Conservation (phyloP, 1,140 invertebrate genomes). For the Penaeus chinensis region DNA sequence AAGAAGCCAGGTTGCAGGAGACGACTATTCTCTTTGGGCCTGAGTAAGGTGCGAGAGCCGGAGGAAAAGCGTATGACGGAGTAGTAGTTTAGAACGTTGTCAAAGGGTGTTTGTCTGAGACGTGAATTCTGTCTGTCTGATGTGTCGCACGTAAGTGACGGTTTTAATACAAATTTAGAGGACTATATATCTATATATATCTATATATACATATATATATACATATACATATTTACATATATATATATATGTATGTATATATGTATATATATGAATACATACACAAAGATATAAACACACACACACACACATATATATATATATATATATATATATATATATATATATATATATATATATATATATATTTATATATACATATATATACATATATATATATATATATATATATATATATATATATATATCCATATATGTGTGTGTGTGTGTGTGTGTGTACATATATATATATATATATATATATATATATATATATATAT, state of each 20-base stretch:
- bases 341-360: conserved; percentile 23
- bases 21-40: no score
- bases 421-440: not conserved
- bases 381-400: not conserved
- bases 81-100: no score
- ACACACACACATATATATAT: conserved; percentile 12
- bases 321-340: conserved; percentile 18
- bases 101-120: no score
- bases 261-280: conserved; percentile 6
- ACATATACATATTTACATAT: conserved; percentile 23
- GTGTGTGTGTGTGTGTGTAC: not conserved
- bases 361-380: not conserved
- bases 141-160: no score
- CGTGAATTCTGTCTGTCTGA: no score
- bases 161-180: not conserved
- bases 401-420: conserved; percentile 1
- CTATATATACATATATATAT: conserved; percentile 20
- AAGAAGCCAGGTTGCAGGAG: no score
- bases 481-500: conserved; percentile 11
- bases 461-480: conserved; percentile 24
- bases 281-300: not conserved
- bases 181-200: not conserved
- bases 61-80: no score
- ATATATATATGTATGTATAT: conserved; percentile 22
- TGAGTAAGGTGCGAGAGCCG: no score